Evolutionary conservation across 2,888 invertebrate genomes (phyloP).

Genomic region (Nemurella pictetii): DNA sequence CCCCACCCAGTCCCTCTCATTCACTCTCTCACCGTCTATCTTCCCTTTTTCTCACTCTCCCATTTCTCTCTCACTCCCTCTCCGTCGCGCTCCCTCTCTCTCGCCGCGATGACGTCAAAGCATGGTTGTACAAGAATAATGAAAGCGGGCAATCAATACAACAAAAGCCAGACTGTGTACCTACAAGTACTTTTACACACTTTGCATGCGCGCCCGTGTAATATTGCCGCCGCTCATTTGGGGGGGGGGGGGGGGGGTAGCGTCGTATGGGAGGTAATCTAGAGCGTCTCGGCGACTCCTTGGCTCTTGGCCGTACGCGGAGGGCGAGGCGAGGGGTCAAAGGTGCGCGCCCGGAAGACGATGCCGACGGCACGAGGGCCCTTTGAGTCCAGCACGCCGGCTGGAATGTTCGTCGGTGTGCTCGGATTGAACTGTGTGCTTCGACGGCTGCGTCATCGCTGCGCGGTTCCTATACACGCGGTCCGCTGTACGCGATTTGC

Average conservation of each 20-base stretch:
- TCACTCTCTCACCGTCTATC: not conserved
- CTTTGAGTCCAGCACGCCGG: not conserved
- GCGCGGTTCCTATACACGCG: no score
- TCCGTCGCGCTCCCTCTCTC: not conserved
- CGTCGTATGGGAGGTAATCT: not conserved
- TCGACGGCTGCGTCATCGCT: not conserved
- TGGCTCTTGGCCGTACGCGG: no score
- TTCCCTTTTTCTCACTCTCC: not conserved
- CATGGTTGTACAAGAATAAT: constrained; percentile 11
- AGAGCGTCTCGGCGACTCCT: not conserved
- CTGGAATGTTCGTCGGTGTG: not conserved
- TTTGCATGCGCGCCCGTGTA: not conserved
- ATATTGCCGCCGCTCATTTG: not conserved
- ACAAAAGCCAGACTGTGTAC: not conserved
- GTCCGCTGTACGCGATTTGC: no score
- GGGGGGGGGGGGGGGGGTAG: not conserved
- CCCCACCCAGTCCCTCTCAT: constrained; percentile 67
- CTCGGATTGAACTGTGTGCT: not conserved
- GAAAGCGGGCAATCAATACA: not conserved
- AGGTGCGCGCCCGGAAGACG: not conserved
- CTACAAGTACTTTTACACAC: not conserved
- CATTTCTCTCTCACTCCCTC: constrained; percentile 54
- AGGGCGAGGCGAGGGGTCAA: not conserved
- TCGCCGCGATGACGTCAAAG: not conserved
- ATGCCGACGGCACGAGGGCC: no score